A percentile compares a stretch with the other conserved stretches of the same genome.
These are phyloP conservation scores for Dicyrtomina minuta DNA, from an alignment of 2,888 invertebrate genomes.

Conservation along the genomic window DNA sequence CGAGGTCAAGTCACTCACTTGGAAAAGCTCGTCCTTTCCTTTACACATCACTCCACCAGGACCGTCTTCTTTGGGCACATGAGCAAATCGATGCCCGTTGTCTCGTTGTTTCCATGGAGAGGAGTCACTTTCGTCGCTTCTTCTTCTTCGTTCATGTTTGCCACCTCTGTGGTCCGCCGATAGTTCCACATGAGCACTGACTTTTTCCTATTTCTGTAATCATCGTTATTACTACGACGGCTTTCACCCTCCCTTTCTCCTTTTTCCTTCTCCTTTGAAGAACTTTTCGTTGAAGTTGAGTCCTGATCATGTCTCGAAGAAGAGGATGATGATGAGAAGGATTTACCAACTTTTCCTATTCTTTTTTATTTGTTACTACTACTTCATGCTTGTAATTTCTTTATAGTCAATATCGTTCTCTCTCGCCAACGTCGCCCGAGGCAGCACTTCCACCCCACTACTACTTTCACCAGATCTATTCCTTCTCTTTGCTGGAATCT, in stretches of 20 bases:
- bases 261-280: not conserved
- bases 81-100: constrained; percentile 21
- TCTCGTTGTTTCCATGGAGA: not conserved
- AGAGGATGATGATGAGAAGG: no score
- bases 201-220: constrained; percentile 18
- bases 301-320: no score
- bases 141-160: constrained; percentile 15
- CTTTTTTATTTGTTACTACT: constrained; percentile 18
- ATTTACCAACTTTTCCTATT: constrained; percentile 3
- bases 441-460: no score
- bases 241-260: not conserved
- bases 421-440: not conserved
- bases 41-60: constrained; percentile 23
- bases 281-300: no score
- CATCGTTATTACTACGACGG: constrained; percentile 2
- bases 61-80: constrained; percentile 23
- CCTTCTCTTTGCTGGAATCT: constrained; percentile 16
- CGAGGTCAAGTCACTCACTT: not conserved
- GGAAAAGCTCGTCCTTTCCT: not conserved
- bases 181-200: constrained; percentile 18
- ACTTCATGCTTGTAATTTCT: no score
- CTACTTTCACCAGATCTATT: constrained; percentile 4
- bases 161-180: constrained; percentile 9
- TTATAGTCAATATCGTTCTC: constrained; percentile 18
- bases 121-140: constrained; percentile 1